Conservation (phyloP, 2,797 vertebrate species). For the Alectoris magna region DNA sequence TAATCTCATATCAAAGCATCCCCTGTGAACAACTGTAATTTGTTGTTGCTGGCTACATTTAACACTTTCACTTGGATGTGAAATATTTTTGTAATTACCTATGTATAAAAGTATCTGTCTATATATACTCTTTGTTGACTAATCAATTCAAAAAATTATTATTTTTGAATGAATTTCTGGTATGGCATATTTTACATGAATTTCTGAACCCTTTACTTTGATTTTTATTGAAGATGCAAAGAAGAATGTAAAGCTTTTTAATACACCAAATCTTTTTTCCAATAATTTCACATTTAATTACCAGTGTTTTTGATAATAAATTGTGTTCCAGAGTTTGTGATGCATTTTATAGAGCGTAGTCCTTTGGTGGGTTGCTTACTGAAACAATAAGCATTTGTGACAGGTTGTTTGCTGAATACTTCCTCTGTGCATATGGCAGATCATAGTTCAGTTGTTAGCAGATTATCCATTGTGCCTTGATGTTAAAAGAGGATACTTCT, state of each 20-base stretch:
- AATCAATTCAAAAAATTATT: background rate
- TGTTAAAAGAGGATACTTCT: background rate
- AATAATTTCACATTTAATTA: background rate
- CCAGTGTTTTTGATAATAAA: background rate
- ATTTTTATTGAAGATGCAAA: background rate
- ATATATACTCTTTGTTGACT: background rate
- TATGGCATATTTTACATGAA: background rate
- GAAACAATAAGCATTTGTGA: constrained; percentile 37
- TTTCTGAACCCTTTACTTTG: background rate
- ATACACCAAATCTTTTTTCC: background rate
- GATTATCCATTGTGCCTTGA: background rate
- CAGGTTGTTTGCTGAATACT: constrained; percentile 62
- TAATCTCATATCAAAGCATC: background rate
- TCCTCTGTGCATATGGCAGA: constrained; percentile 63
- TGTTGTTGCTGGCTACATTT: background rate
- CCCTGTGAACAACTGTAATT: background rate
- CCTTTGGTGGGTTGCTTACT: background rate
- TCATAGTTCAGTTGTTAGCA: constrained; percentile 46
- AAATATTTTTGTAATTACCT: background rate
- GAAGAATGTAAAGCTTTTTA: background rate
- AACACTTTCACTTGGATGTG: background rate
- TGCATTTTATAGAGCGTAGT: background rate
- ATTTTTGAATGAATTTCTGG: background rate
- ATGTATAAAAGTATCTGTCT: background rate
- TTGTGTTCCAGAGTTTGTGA: background rate